Evolutionary conservation across 2,888 invertebrate genomes (phyloP).

Genomic region (Drosophila atripex): DNA sequence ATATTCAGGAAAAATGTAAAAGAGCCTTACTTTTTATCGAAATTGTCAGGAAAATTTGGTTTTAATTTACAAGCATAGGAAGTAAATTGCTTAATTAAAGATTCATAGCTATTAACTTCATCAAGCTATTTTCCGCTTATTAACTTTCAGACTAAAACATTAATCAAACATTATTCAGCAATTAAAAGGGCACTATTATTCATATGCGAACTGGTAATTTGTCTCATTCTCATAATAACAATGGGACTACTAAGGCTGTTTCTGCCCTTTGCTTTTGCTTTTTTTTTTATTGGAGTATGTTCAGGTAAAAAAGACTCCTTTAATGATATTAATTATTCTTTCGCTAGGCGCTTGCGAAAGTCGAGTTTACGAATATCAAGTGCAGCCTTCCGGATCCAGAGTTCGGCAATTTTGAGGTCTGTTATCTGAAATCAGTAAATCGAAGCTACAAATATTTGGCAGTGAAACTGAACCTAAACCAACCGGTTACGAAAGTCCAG

Average conservation of each 20-base stretch:
- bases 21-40: too few species aligned
- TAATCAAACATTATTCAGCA: too few species aligned
- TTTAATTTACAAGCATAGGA: too few species aligned
- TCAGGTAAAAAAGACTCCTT: background rate
- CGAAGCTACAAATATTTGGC: conserved; percentile 8
- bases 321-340: background rate
- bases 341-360: background rate
- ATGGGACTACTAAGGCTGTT: background rate
- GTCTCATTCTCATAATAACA: background rate
- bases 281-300: background rate
- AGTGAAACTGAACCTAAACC: background rate
- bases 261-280: background rate
- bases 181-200: too few species aligned
- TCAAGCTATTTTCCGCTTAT: background rate
- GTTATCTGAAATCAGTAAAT: conserved; percentile 12
- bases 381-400: background rate
- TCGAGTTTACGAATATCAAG: conserved; percentile 9
- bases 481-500: conserved; percentile 4
- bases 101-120: background rate
- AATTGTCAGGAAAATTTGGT: too few species aligned
- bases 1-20: too few species aligned
- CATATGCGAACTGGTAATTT: too few species aligned
- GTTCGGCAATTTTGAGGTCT: conserved; percentile 9
- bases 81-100: too few species aligned
- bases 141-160: background rate